Evolutionary conservation across 2,888 invertebrate species (phyloP), one percentile per base, ranked within the genome.

Genomic region (Mimumesa dahlbomi): DNA sequence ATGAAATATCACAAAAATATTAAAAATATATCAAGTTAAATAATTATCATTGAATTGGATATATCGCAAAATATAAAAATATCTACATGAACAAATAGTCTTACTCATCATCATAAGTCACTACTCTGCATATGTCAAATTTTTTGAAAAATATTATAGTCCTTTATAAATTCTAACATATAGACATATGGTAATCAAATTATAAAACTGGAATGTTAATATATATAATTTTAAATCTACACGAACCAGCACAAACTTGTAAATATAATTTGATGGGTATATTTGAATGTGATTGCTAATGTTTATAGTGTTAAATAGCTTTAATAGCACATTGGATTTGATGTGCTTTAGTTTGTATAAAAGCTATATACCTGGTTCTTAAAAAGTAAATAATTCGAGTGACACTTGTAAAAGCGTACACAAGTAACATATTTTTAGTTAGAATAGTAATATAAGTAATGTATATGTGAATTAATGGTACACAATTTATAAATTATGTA

Each of bases 401-500:
- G 21, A 59, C 45, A 61, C 31, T 64, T 68, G 38, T 43, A 25
- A 34, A 73, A 71, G 64, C 72, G 49, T 73, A 70, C 36, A 75
- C 54, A 66, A 68, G 61, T 56, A 40, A 63, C 68, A 77, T 74
- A 74, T 71, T 73, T 79, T 74, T 68, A 72, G 69, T 74, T 75
- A 74, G 56, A 13, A 7, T 63, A 73, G 52, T 71, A 65, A 72
- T 34, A 38, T 43, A 68, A 63, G 22, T 52, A 56, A 59, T 61
- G 56, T 63, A 68, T 72, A 70, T 65, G 64, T 63, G 56, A 66
- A 48, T 68, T 46, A 72, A 61, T 52, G 69, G 74, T 77, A 79
- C 77, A 76, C 66, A 64, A 63, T 83, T 84, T 78, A 82, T 83
- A 83, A 76, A 78, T 81, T 77, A 74, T 77, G 70, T 73, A 82